phyloP scores from a whole-genome alignment of 1,140 invertebrate species.

The Neotoxoptera formosana region DNA sequence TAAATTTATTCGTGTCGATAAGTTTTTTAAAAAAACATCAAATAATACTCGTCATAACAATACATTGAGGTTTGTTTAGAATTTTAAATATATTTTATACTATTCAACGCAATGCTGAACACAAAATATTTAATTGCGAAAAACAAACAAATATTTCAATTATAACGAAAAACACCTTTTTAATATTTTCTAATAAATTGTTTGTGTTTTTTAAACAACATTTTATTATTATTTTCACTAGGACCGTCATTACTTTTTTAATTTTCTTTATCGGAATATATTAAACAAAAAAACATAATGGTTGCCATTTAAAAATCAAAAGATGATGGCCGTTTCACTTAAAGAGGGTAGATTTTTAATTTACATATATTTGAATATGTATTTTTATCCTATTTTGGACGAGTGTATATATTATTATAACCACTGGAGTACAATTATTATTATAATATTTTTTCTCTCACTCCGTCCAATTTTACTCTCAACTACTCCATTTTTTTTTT shows the following conservation, averaged over 20 bases:
- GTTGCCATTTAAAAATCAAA: not conserved
- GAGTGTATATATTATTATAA: not conserved
- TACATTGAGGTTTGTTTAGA: not conserved
- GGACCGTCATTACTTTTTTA: not conserved
- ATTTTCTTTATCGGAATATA: not conserved
- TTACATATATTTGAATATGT: constrained; percentile 24
- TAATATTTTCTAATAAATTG: not conserved
- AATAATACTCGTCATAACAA: not conserved
- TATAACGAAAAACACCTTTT: not conserved
- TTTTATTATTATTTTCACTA: not conserved
- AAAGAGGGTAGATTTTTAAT: not conserved
- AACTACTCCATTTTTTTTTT: not conserved
- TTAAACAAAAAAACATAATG: not conserved
- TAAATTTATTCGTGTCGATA: too few species aligned
- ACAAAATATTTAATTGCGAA: not conserved
- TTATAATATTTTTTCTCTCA: not conserved
- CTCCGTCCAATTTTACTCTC: not conserved
- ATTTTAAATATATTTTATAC: not conserved
- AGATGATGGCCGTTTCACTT: not conserved
- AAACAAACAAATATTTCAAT: not conserved
- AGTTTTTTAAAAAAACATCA: not conserved
- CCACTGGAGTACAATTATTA: constrained; percentile 2
- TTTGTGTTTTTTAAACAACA: not conserved
- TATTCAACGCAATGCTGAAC: not conserved
- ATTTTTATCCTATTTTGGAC: not conserved